A percentile compares a stretch with the other conserved stretches of the same genome.
Conservation (phyloP, 2,113 vertebrate genomes). For the Pseudopipra pipra region DNA sequence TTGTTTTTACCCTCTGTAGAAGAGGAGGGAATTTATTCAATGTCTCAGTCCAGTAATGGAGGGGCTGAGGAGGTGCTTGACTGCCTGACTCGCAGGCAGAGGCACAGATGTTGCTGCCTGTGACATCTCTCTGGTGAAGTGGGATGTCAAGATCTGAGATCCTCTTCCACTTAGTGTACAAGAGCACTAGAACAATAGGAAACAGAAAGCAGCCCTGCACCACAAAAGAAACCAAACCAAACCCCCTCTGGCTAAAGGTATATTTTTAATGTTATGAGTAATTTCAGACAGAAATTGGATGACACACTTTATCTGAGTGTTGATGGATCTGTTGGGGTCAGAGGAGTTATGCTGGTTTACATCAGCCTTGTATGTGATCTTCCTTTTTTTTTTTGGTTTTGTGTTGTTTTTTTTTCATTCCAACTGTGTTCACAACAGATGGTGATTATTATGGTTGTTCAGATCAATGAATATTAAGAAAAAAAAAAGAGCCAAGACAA, state of each 20-base stretch:
- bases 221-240: background rate
- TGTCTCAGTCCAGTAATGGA: background rate
- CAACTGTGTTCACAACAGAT: constrained; percentile 44
- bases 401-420: background rate
- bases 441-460: constrained; percentile 56
- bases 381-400: background rate
- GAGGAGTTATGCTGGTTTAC: background rate
- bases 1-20: constrained; percentile 30
- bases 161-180: constrained; percentile 43
- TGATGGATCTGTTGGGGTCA: constrained; percentile 5
- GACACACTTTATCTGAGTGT: background rate
- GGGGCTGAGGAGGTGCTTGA: constrained; percentile 41
- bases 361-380: background rate
- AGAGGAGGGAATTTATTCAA: constrained; percentile 50
- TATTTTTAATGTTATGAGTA: constrained; percentile 21
- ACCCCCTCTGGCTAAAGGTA: constrained; percentile 14
- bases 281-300: constrained; percentile 6
- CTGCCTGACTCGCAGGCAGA: background rate
- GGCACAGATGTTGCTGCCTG: background rate
- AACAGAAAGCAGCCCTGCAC: background rate
- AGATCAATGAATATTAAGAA: constrained; percentile 42
- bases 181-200: constrained; percentile 57
- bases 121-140: constrained; percentile 49
- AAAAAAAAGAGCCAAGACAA: background rate
- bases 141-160: constrained; percentile 45